Conservation (phyloP, 30 jellyfish, hydroid and myxozoan genomes). For the Chironex yamaguchii region DNA sequence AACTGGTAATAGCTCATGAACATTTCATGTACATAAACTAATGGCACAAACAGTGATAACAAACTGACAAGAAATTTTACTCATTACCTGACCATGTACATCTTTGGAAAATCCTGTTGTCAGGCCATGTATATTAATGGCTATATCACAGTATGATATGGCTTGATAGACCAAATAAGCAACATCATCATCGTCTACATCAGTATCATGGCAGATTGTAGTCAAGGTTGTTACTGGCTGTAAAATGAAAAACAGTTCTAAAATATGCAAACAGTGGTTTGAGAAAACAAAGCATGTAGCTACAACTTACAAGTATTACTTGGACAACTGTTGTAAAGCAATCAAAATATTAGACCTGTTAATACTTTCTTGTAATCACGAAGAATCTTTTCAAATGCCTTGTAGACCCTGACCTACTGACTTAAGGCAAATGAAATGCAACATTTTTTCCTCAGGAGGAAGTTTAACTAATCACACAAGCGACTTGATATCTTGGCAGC, state of each 20-base stretch:
- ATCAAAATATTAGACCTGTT: no score
- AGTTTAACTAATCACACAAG: no score
- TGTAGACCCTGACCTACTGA: no score
- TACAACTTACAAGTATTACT: background rate
- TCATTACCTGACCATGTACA: constrained; percentile 73
- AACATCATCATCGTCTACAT: constrained; percentile 45
- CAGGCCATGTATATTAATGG: constrained; percentile 34
- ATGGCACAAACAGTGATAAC: no score
- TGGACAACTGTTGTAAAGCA: background rate
- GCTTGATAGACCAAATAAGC: constrained; percentile 20
- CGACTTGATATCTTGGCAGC: no score
- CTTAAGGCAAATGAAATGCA: no score
- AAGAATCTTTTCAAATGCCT: no score
- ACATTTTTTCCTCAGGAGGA: no score
- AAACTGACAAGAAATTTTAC: background rate
- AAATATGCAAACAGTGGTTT: no score
- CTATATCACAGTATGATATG: background rate
- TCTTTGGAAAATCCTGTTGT: constrained; percentile 73
- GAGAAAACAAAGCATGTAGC: constrained; percentile 9
- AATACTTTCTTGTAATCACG: no score
- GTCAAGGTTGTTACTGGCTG: no score
- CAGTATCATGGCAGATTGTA: constrained; percentile 46
- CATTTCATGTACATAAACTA: background rate
- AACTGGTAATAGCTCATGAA: no score
- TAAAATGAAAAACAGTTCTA: background rate